Percentiles rank a stretch among this genome's conserved stretches.
These are phyloP conservation scores for Tethea ocularis DNA, from an alignment of 2,888 invertebrate species.

Conservation along the genomic window DNA sequence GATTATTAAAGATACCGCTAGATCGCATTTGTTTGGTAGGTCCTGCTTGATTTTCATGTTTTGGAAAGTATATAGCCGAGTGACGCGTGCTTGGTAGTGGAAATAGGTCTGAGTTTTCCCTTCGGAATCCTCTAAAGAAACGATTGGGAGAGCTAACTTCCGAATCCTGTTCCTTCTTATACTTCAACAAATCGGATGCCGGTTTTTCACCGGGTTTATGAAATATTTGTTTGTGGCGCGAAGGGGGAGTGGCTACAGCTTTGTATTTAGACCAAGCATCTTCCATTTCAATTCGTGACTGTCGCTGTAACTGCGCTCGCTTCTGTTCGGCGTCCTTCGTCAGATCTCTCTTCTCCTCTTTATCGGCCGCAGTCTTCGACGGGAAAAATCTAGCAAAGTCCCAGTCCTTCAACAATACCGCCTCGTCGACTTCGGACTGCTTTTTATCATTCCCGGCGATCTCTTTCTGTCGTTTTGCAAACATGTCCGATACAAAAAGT, in stretches of 20 bases:
- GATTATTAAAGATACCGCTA: conserved; percentile 88
- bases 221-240: conserved; percentile 67
- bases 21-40: conserved; percentile 83
- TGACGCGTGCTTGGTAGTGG: conserved; percentile 89
- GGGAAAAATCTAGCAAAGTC: conserved; percentile 94
- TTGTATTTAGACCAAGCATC: conserved; percentile 76
- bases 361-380: conserved; percentile 61
- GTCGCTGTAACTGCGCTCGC: conserved; percentile 69
- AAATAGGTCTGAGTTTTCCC: conserved; percentile 93
- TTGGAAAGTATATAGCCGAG: conserved; percentile 87
- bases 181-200: conserved; percentile 78
- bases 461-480: conserved; percentile 73
- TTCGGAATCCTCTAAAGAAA: conserved; percentile 90
- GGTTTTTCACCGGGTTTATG: conserved; percentile 68
- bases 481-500: conserved; percentile 77
- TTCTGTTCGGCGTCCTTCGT: conserved; percentile 72
- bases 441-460: conserved; percentile 66
- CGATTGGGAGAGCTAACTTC: conserved; percentile 88
- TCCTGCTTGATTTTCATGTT: conserved; percentile 76
- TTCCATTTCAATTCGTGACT: conserved; percentile 76
- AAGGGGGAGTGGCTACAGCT: conserved; percentile 71
- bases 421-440: conserved; percentile 88
- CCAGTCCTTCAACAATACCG: conserved; percentile 93
- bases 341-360: conserved; percentile 58
- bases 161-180: conserved; percentile 88